Base-by-base conservation (phyloP, 2,888 invertebrate genomes). In the Strigamia maritima region DNA sequence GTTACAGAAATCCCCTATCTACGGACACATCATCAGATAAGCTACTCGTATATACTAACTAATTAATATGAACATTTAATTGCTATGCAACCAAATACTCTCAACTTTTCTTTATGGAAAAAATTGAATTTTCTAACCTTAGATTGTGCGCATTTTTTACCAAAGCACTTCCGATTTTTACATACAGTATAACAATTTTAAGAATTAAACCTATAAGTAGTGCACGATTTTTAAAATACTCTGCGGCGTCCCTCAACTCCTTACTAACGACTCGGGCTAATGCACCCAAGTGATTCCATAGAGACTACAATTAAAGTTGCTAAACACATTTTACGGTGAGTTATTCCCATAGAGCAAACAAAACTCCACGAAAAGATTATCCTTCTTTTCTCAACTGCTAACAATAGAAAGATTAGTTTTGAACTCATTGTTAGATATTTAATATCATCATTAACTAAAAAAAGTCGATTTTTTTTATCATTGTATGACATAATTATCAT, bases 271-370 rank as follows among this genome's bases (percentile, higher is more conserved):
- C 24, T 24, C 12, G 70, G 70, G 24, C 70, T 70, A 70, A 70
- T 70, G 70, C 70, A 70, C 10, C 70, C 26, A 28, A 70, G 70
- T 70, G 70, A 70, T 70, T 70, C 24, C 70, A 8, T 10, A 14
- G 70, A 26, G 26, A 70, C 70, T 28, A 6, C 70, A 70, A 70
- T 70, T 70, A 70, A 70, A 70, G 70, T 70, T 70, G 70, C 70
- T 70, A 70, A 70, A 70, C 28, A 28, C 70, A 70, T 70, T 28
- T 70, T 26, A 70, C 8, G 70, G 12, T 16, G 70, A 28, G 28
- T 70, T 70, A 70, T 28, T 70, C 70, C 70, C 70, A 12, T n/a
- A n/a, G 28, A 8, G 70, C 16, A 28, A 3, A n/a, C n/a, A 70
- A 14, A 19, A 19, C 54, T 54, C 54, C 19, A 19, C 19, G 19